Evolutionary conservation across 2,113 vertebrate genomes (phyloP).

Genomic region (Megaptera novaeangliae): DNA sequence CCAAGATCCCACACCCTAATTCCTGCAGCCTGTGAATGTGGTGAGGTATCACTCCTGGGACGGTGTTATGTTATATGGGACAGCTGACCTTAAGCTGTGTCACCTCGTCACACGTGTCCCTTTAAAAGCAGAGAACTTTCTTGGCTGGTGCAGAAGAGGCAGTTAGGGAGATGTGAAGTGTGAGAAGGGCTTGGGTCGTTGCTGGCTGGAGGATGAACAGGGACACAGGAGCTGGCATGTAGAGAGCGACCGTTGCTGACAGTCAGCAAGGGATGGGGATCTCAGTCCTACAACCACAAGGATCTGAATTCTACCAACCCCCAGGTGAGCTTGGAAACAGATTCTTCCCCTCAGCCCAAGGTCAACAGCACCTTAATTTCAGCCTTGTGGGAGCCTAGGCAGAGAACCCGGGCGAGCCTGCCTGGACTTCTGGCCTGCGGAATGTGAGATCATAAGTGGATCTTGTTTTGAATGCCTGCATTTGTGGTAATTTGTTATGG

Average conservation of each 20-base stretch:
- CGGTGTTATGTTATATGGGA: background rate
- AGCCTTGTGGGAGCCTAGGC: background rate
- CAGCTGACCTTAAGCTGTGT: no score
- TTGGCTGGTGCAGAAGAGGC: background rate
- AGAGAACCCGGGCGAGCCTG: background rate
- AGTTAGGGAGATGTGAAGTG: background rate
- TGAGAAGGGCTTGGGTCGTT: background rate
- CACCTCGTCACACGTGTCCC: no score
- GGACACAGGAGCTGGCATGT: fast-evolving
- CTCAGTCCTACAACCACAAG: background rate
- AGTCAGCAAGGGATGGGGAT: fast-evolving
- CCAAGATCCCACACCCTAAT: background rate
- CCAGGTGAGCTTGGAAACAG: background rate
- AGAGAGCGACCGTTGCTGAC: fast-evolving
- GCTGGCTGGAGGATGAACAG: background rate
- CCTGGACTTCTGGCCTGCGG: background rate
- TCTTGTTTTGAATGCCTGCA: background rate
- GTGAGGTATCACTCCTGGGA: fast-evolving
- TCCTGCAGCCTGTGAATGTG: background rate
- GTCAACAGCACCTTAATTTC: background rate
- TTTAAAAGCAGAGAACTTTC: background rate
- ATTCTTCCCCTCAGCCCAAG: background rate
- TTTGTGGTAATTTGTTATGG: background rate
- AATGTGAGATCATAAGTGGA: background rate
- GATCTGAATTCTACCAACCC: background rate